phyloP scores from a whole-genome alignment of 1,140 invertebrate species.

The Zaprionus lachaisei region DNA sequence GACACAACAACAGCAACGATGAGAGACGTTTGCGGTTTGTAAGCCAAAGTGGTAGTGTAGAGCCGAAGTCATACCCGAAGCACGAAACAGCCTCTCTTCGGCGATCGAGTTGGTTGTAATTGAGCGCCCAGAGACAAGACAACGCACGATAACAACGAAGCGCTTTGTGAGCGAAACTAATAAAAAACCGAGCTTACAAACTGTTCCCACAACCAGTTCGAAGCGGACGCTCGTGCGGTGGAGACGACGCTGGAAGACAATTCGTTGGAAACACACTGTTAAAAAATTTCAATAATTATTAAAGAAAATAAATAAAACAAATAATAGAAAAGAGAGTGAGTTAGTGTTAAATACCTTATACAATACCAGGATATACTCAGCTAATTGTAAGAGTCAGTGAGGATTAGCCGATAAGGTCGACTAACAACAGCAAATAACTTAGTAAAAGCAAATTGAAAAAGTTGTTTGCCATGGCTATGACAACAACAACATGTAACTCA shows the following conservation, averaged over 20 bases:
- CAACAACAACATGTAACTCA: conserved; percentile 36
- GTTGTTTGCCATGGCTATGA: conserved; percentile 67
- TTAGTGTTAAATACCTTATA: conserved; percentile 15
- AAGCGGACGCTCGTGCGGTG: conserved; percentile 60
- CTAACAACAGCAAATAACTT: not conserved
- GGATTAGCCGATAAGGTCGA: conserved; percentile 18
- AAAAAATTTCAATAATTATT: conserved; percentile 12
- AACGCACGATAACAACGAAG: conserved; percentile 59
- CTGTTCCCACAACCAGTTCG: conserved; percentile 78
- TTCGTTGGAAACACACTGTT: conserved; percentile 13
- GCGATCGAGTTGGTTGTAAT: conserved; percentile 51
- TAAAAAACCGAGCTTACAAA: conserved; percentile 76
- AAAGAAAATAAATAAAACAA: conserved; percentile 6
- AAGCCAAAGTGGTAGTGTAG: conserved; percentile 24
- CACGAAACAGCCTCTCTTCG: conserved; percentile 17
- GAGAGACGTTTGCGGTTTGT: conserved; percentile 75
- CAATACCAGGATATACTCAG: conserved; percentile 6
- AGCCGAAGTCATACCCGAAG: not conserved
- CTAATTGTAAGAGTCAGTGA: not conserved
- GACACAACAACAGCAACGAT: conserved; percentile 29
- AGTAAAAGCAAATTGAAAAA: conserved; percentile 52
- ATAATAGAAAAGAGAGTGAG: conserved; percentile 40
- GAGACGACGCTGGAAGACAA: conserved; percentile 42
- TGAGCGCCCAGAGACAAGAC: conserved; percentile 26
- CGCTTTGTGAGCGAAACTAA: conserved; percentile 79